phyloP scores from a whole-genome alignment of 1,140 invertebrate species.

The Caligus rogercresseyi region DNA sequence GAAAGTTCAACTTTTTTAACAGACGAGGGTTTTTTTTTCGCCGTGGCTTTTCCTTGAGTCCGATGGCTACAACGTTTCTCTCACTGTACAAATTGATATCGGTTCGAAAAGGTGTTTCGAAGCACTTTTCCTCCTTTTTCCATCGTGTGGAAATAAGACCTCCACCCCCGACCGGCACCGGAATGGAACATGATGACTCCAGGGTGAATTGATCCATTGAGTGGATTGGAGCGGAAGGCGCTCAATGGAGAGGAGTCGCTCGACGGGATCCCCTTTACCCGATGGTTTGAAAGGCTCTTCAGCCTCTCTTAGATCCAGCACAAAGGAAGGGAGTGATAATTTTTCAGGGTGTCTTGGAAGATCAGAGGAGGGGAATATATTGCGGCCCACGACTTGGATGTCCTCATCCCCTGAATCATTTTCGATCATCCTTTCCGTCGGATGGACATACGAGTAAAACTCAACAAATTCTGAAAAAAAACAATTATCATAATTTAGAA shows the following conservation, averaged over 20 bases:
- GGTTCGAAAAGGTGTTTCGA: neutral
- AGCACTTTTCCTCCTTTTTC: neutral
- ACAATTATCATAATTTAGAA: no score
- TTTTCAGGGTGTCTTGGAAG: neutral
- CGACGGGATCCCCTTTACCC: neutral
- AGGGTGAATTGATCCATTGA: neutral
- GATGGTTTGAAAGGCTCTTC: neutral
- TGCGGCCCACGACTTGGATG: neutral
- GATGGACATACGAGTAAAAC: neutral
- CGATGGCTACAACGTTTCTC: slow-evolving; percentile 20
- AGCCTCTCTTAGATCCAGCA: no score
- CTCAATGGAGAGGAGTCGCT: neutral
- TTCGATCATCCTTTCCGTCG: neutral
- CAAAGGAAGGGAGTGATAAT: neutral
- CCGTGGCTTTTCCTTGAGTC: neutral
- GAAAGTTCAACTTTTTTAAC: no score
- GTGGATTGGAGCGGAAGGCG: neutral
- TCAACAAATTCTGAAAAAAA: neutral
- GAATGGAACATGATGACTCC: neutral
- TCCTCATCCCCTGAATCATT: neutral
- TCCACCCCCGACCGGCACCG: neutral
- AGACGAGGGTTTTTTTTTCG: neutral
- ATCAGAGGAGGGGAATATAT: neutral
- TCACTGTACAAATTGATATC: neutral
- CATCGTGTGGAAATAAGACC: neutral